Evolutionary conservation across 2,797 vertebrate genomes (phyloP).

Genomic region (Vultur gryphus): DNA sequence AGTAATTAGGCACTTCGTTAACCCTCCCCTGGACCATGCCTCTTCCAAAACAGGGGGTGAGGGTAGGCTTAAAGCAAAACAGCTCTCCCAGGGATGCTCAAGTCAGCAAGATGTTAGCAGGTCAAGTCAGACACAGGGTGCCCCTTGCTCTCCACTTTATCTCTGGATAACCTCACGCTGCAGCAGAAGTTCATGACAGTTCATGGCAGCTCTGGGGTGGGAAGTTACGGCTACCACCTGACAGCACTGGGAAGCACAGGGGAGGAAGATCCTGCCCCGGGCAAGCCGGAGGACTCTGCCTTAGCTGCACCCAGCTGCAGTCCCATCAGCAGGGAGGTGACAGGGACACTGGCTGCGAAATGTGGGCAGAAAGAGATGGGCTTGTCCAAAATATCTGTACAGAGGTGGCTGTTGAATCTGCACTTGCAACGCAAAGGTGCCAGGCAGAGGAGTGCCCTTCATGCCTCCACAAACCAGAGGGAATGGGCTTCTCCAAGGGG

Average conservation of each 20-base stretch:
- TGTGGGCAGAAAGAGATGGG: fast-evolving
- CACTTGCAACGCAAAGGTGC: not conserved
- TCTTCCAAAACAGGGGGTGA: not conserved
- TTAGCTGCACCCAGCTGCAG: not conserved
- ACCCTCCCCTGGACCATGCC: fast-evolving
- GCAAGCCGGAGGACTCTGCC: not conserved
- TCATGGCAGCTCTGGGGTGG: not conserved
- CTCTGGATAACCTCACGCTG: not conserved
- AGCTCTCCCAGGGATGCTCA: not conserved
- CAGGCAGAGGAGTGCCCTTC: not conserved
- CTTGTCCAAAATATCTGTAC: not conserved
- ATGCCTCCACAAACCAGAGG: not conserved
- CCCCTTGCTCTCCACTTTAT: not conserved
- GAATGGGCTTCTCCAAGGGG: not conserved
- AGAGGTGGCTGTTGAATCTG: not conserved
- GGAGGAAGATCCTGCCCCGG: not conserved
- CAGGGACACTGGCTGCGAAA: not conserved
- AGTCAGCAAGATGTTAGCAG: not conserved
- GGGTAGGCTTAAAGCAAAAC: not conserved
- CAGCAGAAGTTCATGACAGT: not conserved
- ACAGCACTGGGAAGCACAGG: not conserved
- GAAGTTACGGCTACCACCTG: not conserved
- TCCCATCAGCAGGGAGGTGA: not conserved
- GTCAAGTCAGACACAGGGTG: too few species aligned
- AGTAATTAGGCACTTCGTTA: not conserved